Evolutionary conservation across 2,888 invertebrate genomes (phyloP), one percentile per base, ranked within the genome.

Genomic region (Buathra laborator): DNA sequence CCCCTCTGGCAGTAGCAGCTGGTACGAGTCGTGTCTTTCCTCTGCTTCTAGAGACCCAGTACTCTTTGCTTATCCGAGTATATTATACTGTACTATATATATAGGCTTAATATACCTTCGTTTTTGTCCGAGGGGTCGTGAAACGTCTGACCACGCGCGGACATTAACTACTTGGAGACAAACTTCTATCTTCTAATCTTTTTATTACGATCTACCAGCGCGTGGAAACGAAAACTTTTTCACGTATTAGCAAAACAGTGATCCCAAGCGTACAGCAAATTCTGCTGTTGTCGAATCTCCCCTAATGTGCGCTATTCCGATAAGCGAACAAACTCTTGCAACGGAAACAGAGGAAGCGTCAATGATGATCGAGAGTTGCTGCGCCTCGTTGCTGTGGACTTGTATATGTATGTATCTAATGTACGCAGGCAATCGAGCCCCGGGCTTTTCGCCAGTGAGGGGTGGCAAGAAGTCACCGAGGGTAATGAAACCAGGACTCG

Each of bases 401-500:
- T 37, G 72, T 19, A 10, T 29, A 7, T 44, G 2, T 37, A 46
- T 56, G 14, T 9, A 10, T 12, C 9, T 37, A 3, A 56, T 75
- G 48, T 19, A 29, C 48, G 14, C 14, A 1, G n/a, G 66, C 24
- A 29, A 64, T 64, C 32, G 68, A 78, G 44, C 44, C 24, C 12
- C 14, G 44, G 24, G 51, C 68, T 56, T 56, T 75, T 51, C 32
- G 46, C 12, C 48, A 19, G 16, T 19, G 29, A 19, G 66, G 48
- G 53, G 43, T 16, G 9, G 46, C 44, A 19, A 75, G 62, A 81
- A 81, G 46, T 78, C 64, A 66, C 29, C 32, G 51, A 32, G 70
- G 53, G 56, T 81, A 75, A 81, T 81, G 70, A 84, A 81, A 81
- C 68, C 64, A 71, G 51, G 53, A 10, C 62, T 24, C n/a, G 44